These are phyloP conservation scores for Equus quagga DNA, from an alignment of 2,113 vertebrate genomes.

Conservation along the genomic window DNA sequence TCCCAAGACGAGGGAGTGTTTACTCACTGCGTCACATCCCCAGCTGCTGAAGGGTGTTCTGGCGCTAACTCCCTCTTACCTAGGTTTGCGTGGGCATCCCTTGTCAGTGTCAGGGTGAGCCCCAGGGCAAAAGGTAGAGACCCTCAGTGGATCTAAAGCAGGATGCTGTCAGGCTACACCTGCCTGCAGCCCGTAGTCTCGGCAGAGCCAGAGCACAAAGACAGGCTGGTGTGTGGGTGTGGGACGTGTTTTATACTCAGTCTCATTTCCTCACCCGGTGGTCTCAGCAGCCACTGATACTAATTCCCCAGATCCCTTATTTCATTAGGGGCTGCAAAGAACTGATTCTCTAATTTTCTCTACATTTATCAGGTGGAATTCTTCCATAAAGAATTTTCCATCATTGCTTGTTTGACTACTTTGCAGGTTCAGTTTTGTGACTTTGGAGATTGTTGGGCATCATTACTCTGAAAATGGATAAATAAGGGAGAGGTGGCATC, in stretches of 20 bases:
- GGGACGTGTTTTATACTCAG: neutral
- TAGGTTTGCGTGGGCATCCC: neutral
- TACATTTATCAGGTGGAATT: neutral
- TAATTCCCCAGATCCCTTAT: neutral
- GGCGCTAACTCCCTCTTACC: neutral
- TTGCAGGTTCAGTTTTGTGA: neutral
- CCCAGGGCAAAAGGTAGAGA: too few species aligned
- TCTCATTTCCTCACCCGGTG: neutral
- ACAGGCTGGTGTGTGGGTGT: rapidly evolving
- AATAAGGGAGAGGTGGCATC: neutral
- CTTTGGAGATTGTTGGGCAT: neutral
- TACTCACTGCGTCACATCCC: rapidly evolving
- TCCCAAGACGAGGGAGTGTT: neutral
- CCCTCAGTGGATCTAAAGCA: rapidly evolving
- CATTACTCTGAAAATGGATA: neutral
- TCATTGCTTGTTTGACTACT: too few species aligned
- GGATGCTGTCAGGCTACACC: too few species aligned
- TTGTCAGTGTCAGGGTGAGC: too few species aligned
- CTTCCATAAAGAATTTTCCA: neutral
- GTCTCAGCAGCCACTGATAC: neutral
- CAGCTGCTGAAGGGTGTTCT: neutral
- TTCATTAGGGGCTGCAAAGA: neutral
- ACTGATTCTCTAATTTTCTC: neutral
- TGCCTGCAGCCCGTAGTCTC: rapidly evolving
- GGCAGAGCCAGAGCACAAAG: neutral